Evolutionary conservation across 2,797 vertebrate species (phyloP), one percentile per base, ranked within the genome.

Genomic region (Vireo griseus): DNA sequence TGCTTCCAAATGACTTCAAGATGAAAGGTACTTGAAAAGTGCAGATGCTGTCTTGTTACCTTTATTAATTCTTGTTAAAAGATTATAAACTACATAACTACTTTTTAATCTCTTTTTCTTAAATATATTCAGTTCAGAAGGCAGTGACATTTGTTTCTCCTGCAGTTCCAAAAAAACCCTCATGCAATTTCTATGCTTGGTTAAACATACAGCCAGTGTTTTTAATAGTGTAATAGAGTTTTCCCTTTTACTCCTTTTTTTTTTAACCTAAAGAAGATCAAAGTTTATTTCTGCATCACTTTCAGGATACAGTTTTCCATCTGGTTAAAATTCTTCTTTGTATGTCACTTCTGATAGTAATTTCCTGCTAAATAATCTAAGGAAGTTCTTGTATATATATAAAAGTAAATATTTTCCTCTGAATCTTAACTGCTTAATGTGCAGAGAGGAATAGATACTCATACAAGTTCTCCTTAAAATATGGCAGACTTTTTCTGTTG

Each of bases 131-230:
- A 31, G 13, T 82, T 79, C 13, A 44, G 51, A 74, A 84, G 16
- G 16, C 4, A 31, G 26, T 11, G 10, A 5, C 2, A 5, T 13
- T 57, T 0, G 0, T 45, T 82, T 79, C 9, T 75, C 3, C 20
- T 29, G 13, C 3, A 62, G 25, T 69, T 66, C 37, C 20, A 58
- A 86, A 93, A 93, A 76, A 48, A 57, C 4, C 21, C 3, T 20
- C 10, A 16, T 35, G 31, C 10, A 39, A 20, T 58, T 68, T 75
- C 50, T 50, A 20, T 54, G 17, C 37, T 73, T 65, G 40, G 16
- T 48, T 81, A 86, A 73, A 42, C 2, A 6, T 42, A 24, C 0
- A 69, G 13, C 19, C 67, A 55, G 14, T 42, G 20, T 4, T 47
- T 92, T 74, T 86, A 55, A 31, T 33, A 57, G 10, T 59, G 18